phyloP scores from a whole-genome alignment of 2,797 vertebrate species.

The Xyrichtys novacula region DNA sequence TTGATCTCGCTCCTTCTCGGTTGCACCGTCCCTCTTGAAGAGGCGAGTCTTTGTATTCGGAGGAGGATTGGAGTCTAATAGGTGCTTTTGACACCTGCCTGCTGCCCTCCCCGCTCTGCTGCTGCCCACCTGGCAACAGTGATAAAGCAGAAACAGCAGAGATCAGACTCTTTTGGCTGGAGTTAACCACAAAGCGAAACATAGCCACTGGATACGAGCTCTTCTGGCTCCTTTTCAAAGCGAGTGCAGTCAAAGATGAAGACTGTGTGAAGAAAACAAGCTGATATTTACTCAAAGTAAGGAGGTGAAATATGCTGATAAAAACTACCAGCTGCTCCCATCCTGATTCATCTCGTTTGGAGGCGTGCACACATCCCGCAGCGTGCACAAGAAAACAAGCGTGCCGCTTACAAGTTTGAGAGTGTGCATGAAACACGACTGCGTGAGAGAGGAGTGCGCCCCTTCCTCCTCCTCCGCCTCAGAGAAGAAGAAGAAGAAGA shows the following conservation, averaged over 20 bases:
- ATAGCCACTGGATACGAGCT: slow-evolving; percentile 8
- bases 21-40: slow-evolving; percentile 28
- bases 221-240: slow-evolving; percentile 31
- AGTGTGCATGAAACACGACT: slow-evolving; percentile 50
- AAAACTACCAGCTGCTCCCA: slow-evolving; percentile 25
- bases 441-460: slow-evolving; percentile 47
- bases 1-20: slow-evolving; percentile 25
- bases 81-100: slow-evolving; percentile 51
- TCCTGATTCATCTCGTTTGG: slow-evolving; percentile 31
- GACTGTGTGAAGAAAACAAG: slow-evolving; percentile 4
- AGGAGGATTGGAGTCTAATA: slow-evolving; percentile 27
- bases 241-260: slow-evolving; percentile 30
- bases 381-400: slow-evolving; percentile 16
- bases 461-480: slow-evolving; percentile 35
- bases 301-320: slow-evolving; percentile 1
- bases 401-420: slow-evolving; percentile 44
- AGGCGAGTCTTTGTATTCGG: not conserved
- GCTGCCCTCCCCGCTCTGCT: slow-evolving; percentile 16
- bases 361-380: slow-evolving; percentile 21
- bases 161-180: slow-evolving; percentile 40
- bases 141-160: slow-evolving; percentile 27
- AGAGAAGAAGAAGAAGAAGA: no score
- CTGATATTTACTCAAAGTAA: slow-evolving; percentile 15
- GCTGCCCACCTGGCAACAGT: slow-evolving; percentile 20
- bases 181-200: slow-evolving; percentile 34